A percentile compares a stretch with the other conserved stretches of the same genome.
These are phyloP conservation scores for Tetraodon nigroviridis DNA, from an alignment of 2,113 vertebrate genomes.

Conservation along the genomic window DNA sequence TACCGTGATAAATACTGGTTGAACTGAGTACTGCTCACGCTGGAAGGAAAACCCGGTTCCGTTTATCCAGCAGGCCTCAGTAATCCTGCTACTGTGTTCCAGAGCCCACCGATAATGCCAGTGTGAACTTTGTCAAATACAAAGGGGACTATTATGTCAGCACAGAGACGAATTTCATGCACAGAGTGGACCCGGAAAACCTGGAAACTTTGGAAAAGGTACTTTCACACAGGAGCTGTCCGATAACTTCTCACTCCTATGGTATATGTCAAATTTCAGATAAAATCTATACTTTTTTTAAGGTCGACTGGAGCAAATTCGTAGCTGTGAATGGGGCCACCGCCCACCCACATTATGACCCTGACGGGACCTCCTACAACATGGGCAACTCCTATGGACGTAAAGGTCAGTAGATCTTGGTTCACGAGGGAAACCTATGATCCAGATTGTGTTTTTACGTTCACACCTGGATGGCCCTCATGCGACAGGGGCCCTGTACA, in stretches of 20 bases:
- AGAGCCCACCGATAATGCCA: slow-evolving; percentile 87
- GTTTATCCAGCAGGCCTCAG: background rate
- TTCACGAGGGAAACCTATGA: no score
- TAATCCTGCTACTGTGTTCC: slow-evolving; percentile 33
- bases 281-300: slow-evolving; percentile 9
- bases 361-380: slow-evolving; percentile 88
- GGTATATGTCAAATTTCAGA: no score
- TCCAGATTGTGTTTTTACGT: no score
- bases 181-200: slow-evolving; percentile 82
- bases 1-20: no score
- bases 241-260: no score
- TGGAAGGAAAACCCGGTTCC: background rate
- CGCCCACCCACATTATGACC: slow-evolving; percentile 91
- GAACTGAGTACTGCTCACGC: no score
- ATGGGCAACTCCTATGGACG: slow-evolving; percentile 91
- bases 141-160: slow-evolving; percentile 89
- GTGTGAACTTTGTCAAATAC: slow-evolving; percentile 83
- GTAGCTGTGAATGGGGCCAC: slow-evolving; percentile 91
- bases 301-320: slow-evolving; percentile 94
- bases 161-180: slow-evolving; percentile 84
- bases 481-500: slow-evolving; percentile 79
- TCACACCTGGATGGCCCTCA: no score
- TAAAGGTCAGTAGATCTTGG: slow-evolving; percentile 67
- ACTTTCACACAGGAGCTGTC: no score
- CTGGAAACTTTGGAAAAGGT: slow-evolving; percentile 86